Conservation (phyloP, 2,113 vertebrate species). For the Vidua chalybeata region DNA sequence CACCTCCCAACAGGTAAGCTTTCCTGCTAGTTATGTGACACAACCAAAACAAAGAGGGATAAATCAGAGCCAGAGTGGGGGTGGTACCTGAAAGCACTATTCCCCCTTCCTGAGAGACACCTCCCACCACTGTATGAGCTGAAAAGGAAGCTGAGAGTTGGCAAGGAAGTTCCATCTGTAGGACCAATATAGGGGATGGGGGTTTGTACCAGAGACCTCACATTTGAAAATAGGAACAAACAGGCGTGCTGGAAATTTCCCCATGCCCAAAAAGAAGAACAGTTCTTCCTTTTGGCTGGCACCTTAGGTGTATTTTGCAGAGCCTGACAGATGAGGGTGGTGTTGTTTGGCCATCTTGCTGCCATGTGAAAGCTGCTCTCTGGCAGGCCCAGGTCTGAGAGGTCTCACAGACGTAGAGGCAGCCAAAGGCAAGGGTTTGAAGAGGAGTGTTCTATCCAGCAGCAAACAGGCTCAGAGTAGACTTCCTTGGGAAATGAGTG, state of each 20-base stretch:
- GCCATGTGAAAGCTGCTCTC: background rate
- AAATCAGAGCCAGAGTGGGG: background rate
- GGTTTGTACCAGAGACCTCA: background rate
- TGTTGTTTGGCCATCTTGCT: background rate
- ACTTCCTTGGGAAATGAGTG: background rate
- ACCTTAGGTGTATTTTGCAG: background rate
- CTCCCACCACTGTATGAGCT: background rate
- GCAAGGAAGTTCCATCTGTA: background rate
- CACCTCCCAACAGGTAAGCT: slow-evolving; percentile 85
- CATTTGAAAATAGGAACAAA: background rate
- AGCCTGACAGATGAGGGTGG: background rate
- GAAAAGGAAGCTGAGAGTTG: background rate
- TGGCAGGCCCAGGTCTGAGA: background rate
- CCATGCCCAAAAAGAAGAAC: background rate
- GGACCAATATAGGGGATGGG: fast-evolving
- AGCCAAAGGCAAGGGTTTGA: background rate
- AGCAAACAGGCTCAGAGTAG: background rate
- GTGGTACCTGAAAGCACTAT: background rate
- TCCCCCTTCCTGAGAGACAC: background rate
- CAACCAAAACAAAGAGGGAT: background rate
- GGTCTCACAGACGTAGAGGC: background rate
- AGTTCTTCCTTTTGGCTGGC: background rate
- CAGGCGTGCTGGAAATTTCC: background rate
- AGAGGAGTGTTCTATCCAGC: background rate
- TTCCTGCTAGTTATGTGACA: background rate